Evolutionary conservation across 2,113 vertebrate genomes (phyloP).

Genomic region (Panurus biarmicus): DNA sequence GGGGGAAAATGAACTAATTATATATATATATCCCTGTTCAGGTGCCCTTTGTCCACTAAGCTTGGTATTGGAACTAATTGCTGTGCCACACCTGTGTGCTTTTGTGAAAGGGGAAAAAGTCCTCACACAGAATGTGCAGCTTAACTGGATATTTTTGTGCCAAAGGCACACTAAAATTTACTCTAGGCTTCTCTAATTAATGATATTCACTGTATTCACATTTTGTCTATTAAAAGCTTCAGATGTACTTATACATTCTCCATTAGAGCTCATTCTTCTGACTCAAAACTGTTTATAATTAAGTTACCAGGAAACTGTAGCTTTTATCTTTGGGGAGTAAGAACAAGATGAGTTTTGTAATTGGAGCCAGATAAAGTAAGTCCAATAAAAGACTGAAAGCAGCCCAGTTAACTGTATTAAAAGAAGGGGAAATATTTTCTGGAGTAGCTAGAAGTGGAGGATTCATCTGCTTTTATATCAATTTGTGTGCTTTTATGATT

Average conservation of each 20-base stretch:
- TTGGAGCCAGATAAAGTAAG: constrained; percentile 7
- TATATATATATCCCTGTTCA: background rate
- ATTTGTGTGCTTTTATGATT: background rate
- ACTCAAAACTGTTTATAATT: background rate
- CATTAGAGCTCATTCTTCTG: background rate
- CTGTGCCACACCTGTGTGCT: background rate
- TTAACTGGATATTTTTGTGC: background rate
- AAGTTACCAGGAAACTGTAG: background rate
- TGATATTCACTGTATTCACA: background rate
- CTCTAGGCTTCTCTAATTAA: background rate
- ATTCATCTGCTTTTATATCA: background rate
- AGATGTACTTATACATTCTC: background rate
- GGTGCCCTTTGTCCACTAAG: background rate
- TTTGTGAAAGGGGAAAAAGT: background rate
- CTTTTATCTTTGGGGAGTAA: background rate
- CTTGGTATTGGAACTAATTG: background rate
- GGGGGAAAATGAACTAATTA: background rate
- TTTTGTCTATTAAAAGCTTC: background rate
- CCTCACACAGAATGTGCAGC: background rate
- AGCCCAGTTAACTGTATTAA: background rate
- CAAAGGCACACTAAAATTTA: background rate
- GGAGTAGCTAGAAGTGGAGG: background rate
- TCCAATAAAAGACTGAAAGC: background rate
- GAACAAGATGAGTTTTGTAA: background rate
- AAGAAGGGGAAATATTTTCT: background rate